A percentile compares a stretch with the other conserved stretches of the same genome.
Evolutionary conservation across 2,888 invertebrate genomes (phyloP).

Genomic region (Ferdinandea cuprea): DNA sequence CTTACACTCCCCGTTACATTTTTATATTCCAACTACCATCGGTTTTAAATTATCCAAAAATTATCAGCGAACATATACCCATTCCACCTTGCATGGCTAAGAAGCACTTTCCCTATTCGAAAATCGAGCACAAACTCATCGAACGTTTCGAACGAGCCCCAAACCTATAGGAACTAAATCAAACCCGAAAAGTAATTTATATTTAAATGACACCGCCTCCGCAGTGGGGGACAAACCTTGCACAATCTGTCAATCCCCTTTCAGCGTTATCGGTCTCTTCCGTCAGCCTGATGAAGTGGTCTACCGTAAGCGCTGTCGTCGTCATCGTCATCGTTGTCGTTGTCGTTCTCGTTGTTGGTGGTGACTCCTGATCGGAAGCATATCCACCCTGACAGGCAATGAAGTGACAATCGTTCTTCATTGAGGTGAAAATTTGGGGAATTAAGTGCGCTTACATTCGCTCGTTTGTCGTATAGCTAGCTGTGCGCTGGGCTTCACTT

Average conservation of each 20-base stretch:
- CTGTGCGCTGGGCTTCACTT: slow-evolving; percentile 38
- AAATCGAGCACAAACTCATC: not conserved
- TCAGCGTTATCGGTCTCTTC: slow-evolving; percentile 19
- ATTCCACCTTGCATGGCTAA: no score
- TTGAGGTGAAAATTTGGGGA: slow-evolving; percentile 73
- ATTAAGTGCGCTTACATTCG: slow-evolving; percentile 69
- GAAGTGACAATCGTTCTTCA: slow-evolving; percentile 74
- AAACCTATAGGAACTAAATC: slow-evolving; percentile 11
- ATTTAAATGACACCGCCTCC: slow-evolving; percentile 65
- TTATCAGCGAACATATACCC: no score
- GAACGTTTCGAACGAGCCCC: not conserved
- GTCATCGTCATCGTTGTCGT: no score
- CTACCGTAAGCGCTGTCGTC: slow-evolving; percentile 18
- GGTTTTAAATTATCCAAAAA: no score
- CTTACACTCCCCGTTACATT: no score
- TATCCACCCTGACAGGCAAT: slow-evolving; percentile 68
- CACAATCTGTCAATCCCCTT: slow-evolving; percentile 37
- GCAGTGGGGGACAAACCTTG: slow-evolving; percentile 5
- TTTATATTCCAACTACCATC: no score
- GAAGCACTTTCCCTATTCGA: not conserved
- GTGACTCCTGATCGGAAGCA: slow-evolving; percentile 63
- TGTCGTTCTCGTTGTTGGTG: slow-evolving; percentile 2
- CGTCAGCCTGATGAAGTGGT: slow-evolving; percentile 39
- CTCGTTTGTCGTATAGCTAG: slow-evolving; percentile 23
- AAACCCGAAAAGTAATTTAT: slow-evolving; percentile 68